These are phyloP conservation scores for Colius striatus DNA, from an alignment of 2,113 vertebrate species.

Conservation along the genomic window DNA sequence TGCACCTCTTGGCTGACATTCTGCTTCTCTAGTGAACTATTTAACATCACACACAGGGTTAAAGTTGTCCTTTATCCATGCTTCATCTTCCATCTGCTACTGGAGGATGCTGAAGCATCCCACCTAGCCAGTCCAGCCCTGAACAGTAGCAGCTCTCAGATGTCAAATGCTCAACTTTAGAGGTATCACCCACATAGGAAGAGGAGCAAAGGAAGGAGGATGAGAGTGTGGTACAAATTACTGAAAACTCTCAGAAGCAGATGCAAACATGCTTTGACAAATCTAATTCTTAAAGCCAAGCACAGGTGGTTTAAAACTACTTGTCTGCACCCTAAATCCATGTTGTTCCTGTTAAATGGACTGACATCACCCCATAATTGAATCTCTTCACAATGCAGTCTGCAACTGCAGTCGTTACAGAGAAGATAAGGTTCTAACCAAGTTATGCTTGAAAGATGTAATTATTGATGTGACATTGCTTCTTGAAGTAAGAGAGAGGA, in stretches of 20 bases:
- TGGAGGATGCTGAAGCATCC: neutral
- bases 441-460: slow-evolving; percentile 54
- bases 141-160: neutral
- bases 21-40: neutral
- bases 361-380: slow-evolving; percentile 40
- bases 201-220: too few species aligned
- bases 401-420: neutral
- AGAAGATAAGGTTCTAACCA: slow-evolving; percentile 40
- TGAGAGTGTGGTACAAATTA: neutral
- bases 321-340: neutral
- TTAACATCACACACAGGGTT: rapidly evolving
- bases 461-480: neutral
- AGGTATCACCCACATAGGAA: neutral
- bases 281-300: neutral
- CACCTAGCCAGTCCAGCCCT: neutral
- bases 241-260: neutral
- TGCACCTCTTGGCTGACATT: neutral
- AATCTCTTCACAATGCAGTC: neutral
- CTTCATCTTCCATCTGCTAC: neutral
- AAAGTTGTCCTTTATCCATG: neutral
- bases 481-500: neutral
- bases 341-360: neutral
- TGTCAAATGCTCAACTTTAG: neutral
- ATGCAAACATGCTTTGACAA: neutral
- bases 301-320: neutral